Conservation (phyloP, 2,113 vertebrate genomes). For the Alectura lathami region DNA sequence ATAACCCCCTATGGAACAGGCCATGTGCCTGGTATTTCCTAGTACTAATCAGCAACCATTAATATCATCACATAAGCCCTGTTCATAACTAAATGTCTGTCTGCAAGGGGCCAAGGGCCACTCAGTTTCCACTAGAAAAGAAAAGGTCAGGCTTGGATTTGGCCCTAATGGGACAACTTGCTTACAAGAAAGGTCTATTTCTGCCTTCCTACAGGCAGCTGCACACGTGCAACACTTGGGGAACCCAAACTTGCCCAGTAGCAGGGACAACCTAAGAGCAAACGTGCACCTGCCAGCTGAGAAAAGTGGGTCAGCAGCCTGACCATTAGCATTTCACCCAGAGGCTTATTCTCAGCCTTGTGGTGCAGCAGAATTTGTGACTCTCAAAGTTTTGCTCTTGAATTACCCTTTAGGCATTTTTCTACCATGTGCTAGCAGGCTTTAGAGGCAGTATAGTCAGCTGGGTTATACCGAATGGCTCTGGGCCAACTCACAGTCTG, state of each 20-base stretch:
- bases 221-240: background rate
- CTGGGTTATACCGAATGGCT: background rate
- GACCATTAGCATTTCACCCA: background rate
- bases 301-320: background rate
- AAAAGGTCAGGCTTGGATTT: background rate
- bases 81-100: background rate
- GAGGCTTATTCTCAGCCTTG: background rate
- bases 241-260: background rate
- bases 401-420: background rate
- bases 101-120: background rate
- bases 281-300: background rate
- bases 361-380: background rate
- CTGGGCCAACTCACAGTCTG: background rate
- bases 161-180: background rate
- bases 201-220: background rate
- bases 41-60: constrained; percentile 17
- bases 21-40: constrained; percentile 38
- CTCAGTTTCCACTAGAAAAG: background rate
- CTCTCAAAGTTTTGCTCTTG: background rate
- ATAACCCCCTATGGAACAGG: background rate
- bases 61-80: background rate
- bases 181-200: background rate
- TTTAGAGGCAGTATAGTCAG: background rate
- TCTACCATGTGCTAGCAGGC: background rate
- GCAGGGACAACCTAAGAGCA: background rate